Conservation (phyloP, 2,888 invertebrate species). For the Meganola albula region DNA sequence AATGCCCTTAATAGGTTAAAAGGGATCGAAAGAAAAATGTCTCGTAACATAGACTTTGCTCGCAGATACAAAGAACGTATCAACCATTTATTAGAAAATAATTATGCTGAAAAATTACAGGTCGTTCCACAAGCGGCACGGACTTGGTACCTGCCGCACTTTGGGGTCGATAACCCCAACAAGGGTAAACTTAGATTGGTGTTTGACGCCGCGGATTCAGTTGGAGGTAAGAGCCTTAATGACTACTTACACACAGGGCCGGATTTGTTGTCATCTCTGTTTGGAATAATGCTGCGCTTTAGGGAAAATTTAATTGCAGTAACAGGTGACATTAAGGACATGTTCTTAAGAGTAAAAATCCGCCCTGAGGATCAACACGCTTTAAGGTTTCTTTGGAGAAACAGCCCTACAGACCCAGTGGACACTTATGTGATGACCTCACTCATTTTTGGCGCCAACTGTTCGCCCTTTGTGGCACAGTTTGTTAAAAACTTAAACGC, state of each 20-base stretch:
- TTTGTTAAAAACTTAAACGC: conserved; percentile 3
- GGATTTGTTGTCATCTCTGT: conserved; percentile 25
- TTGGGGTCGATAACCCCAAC: conserved; percentile 17
- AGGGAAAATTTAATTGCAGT: conserved; percentile 28
- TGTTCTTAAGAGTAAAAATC: conserved; percentile 18
- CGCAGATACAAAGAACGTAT: conserved; percentile 14
- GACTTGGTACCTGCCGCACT: conserved; percentile 23
- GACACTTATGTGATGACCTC: too few relatives aligned
- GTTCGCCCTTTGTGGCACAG: conserved; percentile 2
- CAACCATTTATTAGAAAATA: conserved; percentile 15
- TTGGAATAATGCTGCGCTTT: conserved; percentile 38
- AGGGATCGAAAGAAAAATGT: conserved; percentile 12
- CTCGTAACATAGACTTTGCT: conserved; percentile 3
- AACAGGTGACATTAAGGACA: conserved; percentile 18
- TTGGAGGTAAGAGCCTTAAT: conserved; percentile 14
- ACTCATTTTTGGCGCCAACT: conserved; percentile 10
- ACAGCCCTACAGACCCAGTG: too few relatives aligned
- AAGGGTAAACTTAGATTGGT: conserved; percentile 21
- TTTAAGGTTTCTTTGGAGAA: background rate
- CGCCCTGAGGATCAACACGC: conserved; percentile 13
- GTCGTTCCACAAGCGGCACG: background rate
- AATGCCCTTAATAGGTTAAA: conserved; percentile 8
- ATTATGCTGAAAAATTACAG: conserved; percentile 10
- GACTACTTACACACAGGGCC: conserved; percentile 24
- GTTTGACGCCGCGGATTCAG: conserved; percentile 18